phyloP scores from a whole-genome alignment of 1,140 invertebrate species.

The Drosophila auraria region DNA sequence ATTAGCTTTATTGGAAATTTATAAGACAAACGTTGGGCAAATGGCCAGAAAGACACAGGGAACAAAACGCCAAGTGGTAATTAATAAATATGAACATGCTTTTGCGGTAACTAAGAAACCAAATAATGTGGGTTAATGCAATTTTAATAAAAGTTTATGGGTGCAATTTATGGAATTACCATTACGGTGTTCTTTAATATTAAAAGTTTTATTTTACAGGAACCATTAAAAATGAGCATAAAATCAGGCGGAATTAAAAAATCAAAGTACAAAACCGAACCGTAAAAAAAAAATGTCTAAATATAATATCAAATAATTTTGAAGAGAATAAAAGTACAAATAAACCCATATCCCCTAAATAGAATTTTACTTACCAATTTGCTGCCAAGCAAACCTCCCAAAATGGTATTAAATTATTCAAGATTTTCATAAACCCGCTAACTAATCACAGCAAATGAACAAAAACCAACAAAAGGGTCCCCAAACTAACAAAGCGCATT shows the following conservation, averaged over 20 bases:
- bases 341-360: background rate
- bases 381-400: conserved; percentile 1
- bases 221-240: background rate
- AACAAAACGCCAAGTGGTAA: conserved; percentile 8
- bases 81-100: conserved; percentile 30
- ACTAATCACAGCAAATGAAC: conserved; percentile 58
- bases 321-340: background rate
- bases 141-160: conserved; percentile 12
- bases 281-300: background rate
- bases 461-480: conserved; percentile 47
- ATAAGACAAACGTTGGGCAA: conserved; percentile 24
- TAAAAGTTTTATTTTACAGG: background rate
- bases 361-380: conserved; percentile 7
- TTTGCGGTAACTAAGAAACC: conserved; percentile 25
- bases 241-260: background rate
- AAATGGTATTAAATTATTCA: conserved; percentile 41
- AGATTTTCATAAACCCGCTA: conserved; percentile 33
- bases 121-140: conserved; percentile 34
- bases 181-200: conserved; percentile 2
- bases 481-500: conserved; percentile 72
- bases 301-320: background rate
- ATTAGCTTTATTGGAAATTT: conserved; percentile 32
- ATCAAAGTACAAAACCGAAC: background rate
- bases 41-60: conserved; percentile 28
- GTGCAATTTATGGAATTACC: conserved; percentile 5